Conservation (phyloP, 2,797 vertebrate genomes). For the Premnoplex brunnescens region DNA sequence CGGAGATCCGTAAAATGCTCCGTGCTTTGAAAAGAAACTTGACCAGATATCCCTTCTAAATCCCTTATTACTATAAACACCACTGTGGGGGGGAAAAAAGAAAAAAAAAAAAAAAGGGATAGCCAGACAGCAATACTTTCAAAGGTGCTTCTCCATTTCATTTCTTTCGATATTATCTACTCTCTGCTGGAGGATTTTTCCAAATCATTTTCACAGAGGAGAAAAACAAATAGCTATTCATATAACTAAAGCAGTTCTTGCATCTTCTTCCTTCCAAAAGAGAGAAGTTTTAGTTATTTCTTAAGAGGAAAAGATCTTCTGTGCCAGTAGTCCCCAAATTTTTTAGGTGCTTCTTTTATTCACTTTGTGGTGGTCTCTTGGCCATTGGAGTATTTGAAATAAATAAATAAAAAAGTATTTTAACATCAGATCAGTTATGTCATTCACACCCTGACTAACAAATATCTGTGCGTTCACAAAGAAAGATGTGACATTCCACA, state of each 20-base stretch:
- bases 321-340: neutral
- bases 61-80: neutral
- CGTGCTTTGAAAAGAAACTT: neutral
- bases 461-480: neutral
- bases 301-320: neutral
- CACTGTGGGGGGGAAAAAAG: neutral
- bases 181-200: neutral
- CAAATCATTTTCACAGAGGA: neutral
- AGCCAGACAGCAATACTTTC: neutral
- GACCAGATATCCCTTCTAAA: neutral
- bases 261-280: neutral
- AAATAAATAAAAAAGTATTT: neutral
- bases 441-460: neutral
- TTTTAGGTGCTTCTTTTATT: neutral
- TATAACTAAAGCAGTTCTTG: neutral
- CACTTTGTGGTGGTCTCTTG: neutral
- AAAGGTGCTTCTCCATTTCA: neutral
- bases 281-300: neutral
- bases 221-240: neutral
- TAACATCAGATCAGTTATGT: neutral
- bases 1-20: neutral
- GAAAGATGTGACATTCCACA: neutral
- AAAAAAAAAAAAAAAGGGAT: neutral
- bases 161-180: neutral
- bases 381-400: neutral